These are phyloP conservation scores for Cosmopolites sordidus DNA, from an alignment of 2,888 invertebrate genomes.

Conservation along the genomic window DNA sequence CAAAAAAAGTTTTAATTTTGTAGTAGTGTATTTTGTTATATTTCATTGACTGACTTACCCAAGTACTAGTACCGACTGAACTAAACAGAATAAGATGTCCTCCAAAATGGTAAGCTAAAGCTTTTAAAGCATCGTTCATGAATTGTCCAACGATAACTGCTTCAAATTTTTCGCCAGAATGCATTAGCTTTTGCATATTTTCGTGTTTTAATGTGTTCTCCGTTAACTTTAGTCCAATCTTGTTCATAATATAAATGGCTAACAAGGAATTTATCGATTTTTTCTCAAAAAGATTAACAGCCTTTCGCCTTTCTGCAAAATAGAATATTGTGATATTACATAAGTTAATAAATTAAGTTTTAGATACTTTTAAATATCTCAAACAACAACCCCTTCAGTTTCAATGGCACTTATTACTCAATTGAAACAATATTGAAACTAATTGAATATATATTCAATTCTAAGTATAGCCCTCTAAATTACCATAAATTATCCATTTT, in stretches of 20 bases:
- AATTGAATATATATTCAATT: no score
- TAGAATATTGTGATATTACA: no score
- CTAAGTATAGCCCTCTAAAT: no score
- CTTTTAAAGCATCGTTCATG: constrained; percentile 48
- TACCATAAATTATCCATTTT: no score
- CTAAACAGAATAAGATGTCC: constrained; percentile 42
- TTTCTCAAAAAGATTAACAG: constrained; percentile 19
- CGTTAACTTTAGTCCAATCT: constrained; percentile 22
- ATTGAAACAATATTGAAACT: no score
- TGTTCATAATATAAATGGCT: constrained; percentile 25
- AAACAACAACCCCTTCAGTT: no score
- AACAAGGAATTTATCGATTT: constrained; percentile 12
- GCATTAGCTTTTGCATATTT: constrained; percentile 22
- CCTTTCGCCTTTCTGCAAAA: constrained; percentile 18
- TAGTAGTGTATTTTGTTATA: no score
- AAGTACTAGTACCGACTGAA: constrained; percentile 46
- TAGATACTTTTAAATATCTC: no score
- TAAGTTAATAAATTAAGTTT: no score
- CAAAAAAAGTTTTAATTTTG: no score
- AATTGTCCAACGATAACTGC: constrained; percentile 43
- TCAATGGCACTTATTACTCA: no score
- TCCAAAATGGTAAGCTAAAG: constrained; percentile 41
- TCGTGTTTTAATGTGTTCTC: constrained; percentile 23
- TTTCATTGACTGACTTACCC: no score
- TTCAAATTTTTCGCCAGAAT: constrained; percentile 25